Conservation (phyloP, 2,888 invertebrate genomes). For the Apantesis nais region DNA sequence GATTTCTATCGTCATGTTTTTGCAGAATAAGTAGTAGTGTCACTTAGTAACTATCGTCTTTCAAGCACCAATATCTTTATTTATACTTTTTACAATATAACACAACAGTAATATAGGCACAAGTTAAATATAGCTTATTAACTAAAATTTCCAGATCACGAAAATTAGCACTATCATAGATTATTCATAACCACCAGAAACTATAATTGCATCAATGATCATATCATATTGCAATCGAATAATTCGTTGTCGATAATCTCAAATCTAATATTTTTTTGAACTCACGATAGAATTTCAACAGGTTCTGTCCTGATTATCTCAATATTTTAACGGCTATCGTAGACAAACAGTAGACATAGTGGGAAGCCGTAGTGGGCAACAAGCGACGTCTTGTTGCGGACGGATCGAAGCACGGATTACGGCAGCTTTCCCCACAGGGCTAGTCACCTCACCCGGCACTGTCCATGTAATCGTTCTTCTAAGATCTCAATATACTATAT, state of each 20-base stretch:
- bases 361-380: conserved; percentile 76
- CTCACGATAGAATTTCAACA: not conserved
- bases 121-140: no score
- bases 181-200: no score
- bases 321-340: conserved; percentile 17
- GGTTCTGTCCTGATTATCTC: not conserved
- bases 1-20: no score
- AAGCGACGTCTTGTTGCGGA: conserved; percentile 75
- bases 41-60: no score
- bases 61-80: no score
- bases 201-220: no score
- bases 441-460: conserved; percentile 25
- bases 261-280: not conserved
- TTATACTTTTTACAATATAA: no score
- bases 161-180: no score
- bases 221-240: no score
- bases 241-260: not conserved
- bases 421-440: conserved; percentile 65
- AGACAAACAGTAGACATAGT: conserved; percentile 25
- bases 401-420: conserved; percentile 71
- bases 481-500: not conserved
- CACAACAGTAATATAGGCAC: no score
- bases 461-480: conserved; percentile 23
- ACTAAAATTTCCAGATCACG: no score
- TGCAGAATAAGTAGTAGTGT: no score